Evolutionary conservation across 2,113 vertebrate species (phyloP), one percentile per base, ranked within the genome.

Genomic region (Mastomys coucha): DNA sequence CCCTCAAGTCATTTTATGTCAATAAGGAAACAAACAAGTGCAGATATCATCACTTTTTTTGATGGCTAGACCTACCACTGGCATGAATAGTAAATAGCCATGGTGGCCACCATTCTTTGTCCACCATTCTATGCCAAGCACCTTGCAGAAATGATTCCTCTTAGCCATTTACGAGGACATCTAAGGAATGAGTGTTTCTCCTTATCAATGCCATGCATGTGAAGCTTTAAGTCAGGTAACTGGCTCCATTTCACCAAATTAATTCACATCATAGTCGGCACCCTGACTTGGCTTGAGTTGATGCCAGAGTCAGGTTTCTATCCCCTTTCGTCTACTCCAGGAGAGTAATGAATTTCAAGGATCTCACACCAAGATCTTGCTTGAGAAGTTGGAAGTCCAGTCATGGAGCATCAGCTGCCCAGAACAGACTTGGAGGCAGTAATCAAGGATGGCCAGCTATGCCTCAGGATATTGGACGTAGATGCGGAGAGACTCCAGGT

Each of bases 401-500:
- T 60, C 85, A 56, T 73, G 33, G 91, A 91, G 90, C 90, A 13
- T 67, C 51, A 73, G 58, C 85, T 31, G 42, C 81, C 67, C 28
- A 58, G 36, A 93, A 70, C 69, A 93, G 51, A 93, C 80, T 22
- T 63, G 72, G 72, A 96, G 31, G 69, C 76, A 60, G 88, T 56
- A 86, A 96, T 84, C 49, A 81, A 69, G 81, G 77, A 77, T 89
- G 86, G 49, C 72, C 85, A 88, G 60, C 80, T 70, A 13, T 39
- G 69, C 80, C 93, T 95, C 28, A 3, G 60, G 81, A 91, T 69
- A 91, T 67, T 96, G 95, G 77, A 80, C 93, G 14, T 49, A 11
- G 91, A 78, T 82, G 88, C 93, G 84, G 26, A 72, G 63, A 87
- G 78, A 49, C 89, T 93, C 95, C 94, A 97, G 95, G 95, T 97